phyloP scores from a whole-genome alignment of 2,113 vertebrate genomes.

The Pica pica region DNA sequence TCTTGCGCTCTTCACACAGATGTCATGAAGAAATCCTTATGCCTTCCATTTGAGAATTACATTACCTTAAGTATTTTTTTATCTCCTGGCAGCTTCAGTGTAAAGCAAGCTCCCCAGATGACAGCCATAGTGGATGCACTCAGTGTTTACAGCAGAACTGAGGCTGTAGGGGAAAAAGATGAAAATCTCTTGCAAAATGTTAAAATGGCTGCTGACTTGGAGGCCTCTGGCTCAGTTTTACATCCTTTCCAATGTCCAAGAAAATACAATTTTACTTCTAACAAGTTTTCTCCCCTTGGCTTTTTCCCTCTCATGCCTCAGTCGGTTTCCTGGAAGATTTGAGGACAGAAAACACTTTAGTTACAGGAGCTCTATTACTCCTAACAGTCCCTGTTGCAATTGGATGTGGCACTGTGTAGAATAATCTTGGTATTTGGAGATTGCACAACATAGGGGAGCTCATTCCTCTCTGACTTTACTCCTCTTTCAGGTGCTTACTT shows the following conservation, averaged over 20 bases:
- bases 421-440: not conserved
- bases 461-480: not conserved
- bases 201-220: conserved; percentile 53
- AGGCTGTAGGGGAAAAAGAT: conserved; percentile 35
- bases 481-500: not conserved
- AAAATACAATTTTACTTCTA: conserved; percentile 41
- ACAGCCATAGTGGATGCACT: conserved; percentile 15
- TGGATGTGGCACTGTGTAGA: conserved; percentile 26
- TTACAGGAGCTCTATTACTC: conserved; percentile 56
- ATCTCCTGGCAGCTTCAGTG: conserved; percentile 51
- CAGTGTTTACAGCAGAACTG: not conserved
- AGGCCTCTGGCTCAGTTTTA: conserved; percentile 41
- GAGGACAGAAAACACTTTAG: conserved; percentile 52
- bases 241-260: conserved; percentile 39
- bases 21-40: conserved; percentile 11
- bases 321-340: conserved; percentile 25
- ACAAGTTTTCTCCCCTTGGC: conserved; percentile 1
- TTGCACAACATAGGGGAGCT: not conserved
- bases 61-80: conserved; percentile 16
- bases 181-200: conserved; percentile 18
- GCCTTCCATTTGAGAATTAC: not conserved
- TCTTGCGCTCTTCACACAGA: not conserved
- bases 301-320: not conserved
- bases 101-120: not conserved
- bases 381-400: not conserved